phyloP scores from a whole-genome alignment of 2,888 invertebrate species.

The Gisinianus flammeolus region DNA sequence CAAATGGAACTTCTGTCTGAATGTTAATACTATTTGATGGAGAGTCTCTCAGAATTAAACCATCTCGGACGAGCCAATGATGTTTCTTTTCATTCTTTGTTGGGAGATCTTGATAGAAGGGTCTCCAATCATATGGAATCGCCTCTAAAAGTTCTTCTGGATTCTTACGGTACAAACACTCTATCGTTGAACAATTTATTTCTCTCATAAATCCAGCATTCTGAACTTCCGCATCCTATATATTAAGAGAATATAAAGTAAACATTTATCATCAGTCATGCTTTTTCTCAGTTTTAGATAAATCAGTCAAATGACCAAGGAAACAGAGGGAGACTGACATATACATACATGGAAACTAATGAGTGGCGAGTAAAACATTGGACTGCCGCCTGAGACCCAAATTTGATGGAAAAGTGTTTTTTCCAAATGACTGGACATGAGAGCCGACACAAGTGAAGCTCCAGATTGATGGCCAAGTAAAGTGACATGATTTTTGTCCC shows the following conservation, averaged over 20 bases:
- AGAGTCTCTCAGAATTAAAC: conserved; percentile 69
- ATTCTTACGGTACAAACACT: conserved; percentile 63
- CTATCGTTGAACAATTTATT: conserved; percentile 64
- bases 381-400: conserved; percentile 77
- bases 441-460: conserved; percentile 79
- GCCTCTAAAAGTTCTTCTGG: conserved; percentile 69
- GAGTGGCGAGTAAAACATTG: conserved; percentile 47
- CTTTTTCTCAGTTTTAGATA: too few relatives aligned
- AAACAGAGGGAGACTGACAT: too few relatives aligned
- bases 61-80: conserved; percentile 80
- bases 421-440: conserved; percentile 67
- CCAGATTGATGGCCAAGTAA: conserved; percentile 85
- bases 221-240: conserved; percentile 47
- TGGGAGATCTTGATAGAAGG: conserved; percentile 67
- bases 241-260: neutral
- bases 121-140: conserved; percentile 76
- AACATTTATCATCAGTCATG: neutral
- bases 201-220: conserved; percentile 44
- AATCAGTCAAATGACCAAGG: too few relatives aligned
- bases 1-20: conserved; percentile 41
- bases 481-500: conserved; percentile 75
- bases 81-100: conserved; percentile 66
- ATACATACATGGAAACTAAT: conserved; percentile 41
- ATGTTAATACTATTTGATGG: conserved; percentile 10
- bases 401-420: conserved; percentile 75